Base-by-base conservation (phyloP, 2,888 invertebrate species). In the Yponomeuta evonymella region DNA sequence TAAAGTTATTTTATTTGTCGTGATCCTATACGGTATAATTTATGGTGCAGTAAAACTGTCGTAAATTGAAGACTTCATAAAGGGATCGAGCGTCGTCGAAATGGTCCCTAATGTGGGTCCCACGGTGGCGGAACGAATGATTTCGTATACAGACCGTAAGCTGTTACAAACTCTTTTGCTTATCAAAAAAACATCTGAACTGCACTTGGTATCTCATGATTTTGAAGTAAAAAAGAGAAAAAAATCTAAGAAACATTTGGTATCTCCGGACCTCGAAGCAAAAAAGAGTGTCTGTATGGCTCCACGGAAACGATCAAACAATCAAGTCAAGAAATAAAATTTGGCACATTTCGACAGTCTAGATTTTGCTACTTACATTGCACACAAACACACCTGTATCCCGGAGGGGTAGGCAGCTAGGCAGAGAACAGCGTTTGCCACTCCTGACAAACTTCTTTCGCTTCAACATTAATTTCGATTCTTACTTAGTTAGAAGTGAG, bases 11-110 rank as follows among this genome's bases (percentile, higher is more conserved):
- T 87, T 88, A 88, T 87, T 86, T 85, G 84, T 86, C 84, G 80
- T 83, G 84, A 87, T 83, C 81, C 81, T 85, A 85, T 79, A 81
- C 74, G 82, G 75, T 82, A 86, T 58, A 87, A 88, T 90, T 90
- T 89, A 90, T 87, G 86, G 80, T 83, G 79, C 81, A 82, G 85
- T 90, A 89, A 89, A 90, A 87, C 83, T 84, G 89, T 85, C 87
- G 87, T 89, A 88, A 89, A 87, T 86, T 83, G 84, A 87, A 86
- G 83, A 85, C 82, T 88, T 87, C 83, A 86, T 87, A 87, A 89
- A 88, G 86, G 84, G 82, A 79, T 79, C 81, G 80, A 82, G 82
- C 85, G 83, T 83, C 77, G 76, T 76, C 78, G 79, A 85, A 83
- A 83, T 83, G 79, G 79, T 78, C 78, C 79, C 81, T 85, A 86